Conservation (phyloP, 2,113 vertebrate species). For the Macrotis lagotis region DNA sequence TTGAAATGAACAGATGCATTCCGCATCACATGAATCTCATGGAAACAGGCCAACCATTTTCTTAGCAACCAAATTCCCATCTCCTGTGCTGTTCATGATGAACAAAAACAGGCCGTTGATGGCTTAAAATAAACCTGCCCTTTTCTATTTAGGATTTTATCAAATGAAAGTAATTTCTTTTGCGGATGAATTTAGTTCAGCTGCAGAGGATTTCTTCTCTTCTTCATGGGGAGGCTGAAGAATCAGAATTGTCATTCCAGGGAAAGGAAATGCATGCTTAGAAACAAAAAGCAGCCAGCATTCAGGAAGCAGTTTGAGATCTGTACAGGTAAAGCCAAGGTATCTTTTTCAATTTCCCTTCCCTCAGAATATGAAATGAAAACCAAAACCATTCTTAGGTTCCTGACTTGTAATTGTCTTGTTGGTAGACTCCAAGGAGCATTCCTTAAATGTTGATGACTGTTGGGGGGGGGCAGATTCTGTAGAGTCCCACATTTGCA, state of each 20-base stretch:
- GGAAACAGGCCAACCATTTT: conserved; percentile 84
- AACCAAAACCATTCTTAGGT: conserved; percentile 41
- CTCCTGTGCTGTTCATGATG: conserved; percentile 76
- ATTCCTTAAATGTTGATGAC: conserved; percentile 49
- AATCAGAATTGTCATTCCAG: conserved; percentile 65
- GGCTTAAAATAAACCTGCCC: conserved; percentile 84
- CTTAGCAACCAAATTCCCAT: conserved; percentile 84
- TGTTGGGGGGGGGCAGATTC: conserved; percentile 17
- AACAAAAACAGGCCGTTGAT: conserved; percentile 82
- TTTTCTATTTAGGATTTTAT: conserved; percentile 83
- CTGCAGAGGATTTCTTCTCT: conserved; percentile 78
- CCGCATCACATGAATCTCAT: conserved; percentile 76
- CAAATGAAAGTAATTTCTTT: conserved; percentile 78
- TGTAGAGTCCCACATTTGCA: not conserved
- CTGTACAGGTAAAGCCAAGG: conserved; percentile 72
- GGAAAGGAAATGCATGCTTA: conserved; percentile 58
- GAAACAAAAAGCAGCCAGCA: conserved; percentile 56
- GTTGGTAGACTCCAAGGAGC: conserved; percentile 55
- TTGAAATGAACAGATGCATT: conserved; percentile 82
- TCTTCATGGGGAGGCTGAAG: conserved; percentile 77
- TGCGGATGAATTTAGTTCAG: conserved; percentile 80
- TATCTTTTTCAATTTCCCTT: conserved; percentile 46
- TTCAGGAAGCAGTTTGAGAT: conserved; percentile 62
- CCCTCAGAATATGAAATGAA: conserved; percentile 56
- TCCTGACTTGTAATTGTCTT: conserved; percentile 41